Conservation (phyloP, 37 sponge, comb jelly and placozoan genomes). For the Diacarnus erythraeanus region DNA sequence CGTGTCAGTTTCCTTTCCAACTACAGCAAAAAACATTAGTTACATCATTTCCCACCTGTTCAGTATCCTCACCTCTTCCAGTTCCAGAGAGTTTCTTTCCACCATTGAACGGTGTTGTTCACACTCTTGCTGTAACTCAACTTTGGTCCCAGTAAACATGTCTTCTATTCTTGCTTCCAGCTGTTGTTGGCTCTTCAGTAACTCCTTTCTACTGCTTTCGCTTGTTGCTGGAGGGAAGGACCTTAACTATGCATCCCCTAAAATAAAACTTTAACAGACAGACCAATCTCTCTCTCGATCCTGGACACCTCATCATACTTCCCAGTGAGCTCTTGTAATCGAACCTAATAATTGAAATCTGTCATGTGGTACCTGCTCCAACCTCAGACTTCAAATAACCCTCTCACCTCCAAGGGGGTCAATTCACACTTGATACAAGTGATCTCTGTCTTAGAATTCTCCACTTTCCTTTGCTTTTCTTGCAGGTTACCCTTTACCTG, state of each 20-base stretch:
- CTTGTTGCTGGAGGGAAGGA: conserved; percentile 57
- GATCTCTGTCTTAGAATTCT: conserved; percentile 43
- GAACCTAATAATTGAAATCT: not conserved
- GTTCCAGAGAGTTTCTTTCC: conserved; percentile 27
- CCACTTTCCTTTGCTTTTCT: conserved; percentile 62
- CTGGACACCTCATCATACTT: conserved; percentile 55
- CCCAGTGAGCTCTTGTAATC: conserved; percentile 51
- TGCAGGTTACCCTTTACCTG: conserved; percentile 56
- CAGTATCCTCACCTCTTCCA: conserved; percentile 31
- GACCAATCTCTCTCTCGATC: conserved; percentile 58
- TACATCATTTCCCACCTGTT: not conserved
- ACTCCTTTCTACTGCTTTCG: conserved; percentile 62
- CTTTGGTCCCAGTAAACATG: conserved; percentile 29
- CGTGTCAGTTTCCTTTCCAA: conserved; percentile 25
- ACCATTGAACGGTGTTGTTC: conserved; percentile 43
- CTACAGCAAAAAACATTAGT: conserved; percentile 19
- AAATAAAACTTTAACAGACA: not conserved
- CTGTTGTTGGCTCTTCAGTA: conserved; percentile 41
- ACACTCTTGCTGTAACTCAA: conserved; percentile 35
- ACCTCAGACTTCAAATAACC: not conserved
- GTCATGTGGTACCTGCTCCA: not conserved
- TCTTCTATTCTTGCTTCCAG: conserved; percentile 39
- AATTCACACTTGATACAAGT: conserved; percentile 57
- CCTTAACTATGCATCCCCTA: not conserved
- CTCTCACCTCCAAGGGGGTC: conserved; percentile 61